Percentiles rank a stretch among this genome's conserved stretches.
Evolutionary conservation across 2,797 vertebrate species (phyloP).

Genomic region (Ptychobarbus kaznakovi): DNA sequence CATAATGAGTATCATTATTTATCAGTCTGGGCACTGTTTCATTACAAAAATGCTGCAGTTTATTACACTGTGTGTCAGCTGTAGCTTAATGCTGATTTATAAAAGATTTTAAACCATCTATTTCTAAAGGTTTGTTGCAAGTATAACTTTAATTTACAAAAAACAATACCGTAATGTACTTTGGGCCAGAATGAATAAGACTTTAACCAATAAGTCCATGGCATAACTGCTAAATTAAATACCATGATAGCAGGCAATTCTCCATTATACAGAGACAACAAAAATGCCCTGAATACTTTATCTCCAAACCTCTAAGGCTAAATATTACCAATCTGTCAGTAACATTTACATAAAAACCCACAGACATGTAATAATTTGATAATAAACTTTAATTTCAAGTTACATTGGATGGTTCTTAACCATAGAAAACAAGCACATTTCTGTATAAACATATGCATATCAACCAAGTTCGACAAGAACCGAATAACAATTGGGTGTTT

Average conservation of each 20-base stretch:
- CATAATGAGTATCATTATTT: not conserved
- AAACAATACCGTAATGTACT: not conserved
- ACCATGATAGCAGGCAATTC: not conserved
- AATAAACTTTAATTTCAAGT: slow-evolving; percentile 84
- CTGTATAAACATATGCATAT: slow-evolving; percentile 81
- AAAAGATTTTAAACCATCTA: not conserved
- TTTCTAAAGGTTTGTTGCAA: not conserved
- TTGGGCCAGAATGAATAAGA: not conserved
- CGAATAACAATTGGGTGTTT: slow-evolving; percentile 70
- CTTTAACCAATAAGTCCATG: not conserved
- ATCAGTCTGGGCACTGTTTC: not conserved
- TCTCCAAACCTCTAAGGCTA: not conserved
- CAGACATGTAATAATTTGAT: slow-evolving; percentile 64
- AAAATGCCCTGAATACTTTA: not conserved
- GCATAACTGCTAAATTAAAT: not conserved
- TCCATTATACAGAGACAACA: not conserved
- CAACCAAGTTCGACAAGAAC: slow-evolving; percentile 72
- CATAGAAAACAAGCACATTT: slow-evolving; percentile 83
- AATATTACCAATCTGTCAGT: not conserved
- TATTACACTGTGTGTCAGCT: not conserved
- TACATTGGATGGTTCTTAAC: slow-evolving; percentile 80
- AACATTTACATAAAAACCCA: not conserved
- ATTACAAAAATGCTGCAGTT: not conserved
- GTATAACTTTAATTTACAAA: not conserved
- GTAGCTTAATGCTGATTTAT: not conserved